Base-by-base conservation (phyloP, 1,140 invertebrate species). In the Gryon sp. region DNA sequence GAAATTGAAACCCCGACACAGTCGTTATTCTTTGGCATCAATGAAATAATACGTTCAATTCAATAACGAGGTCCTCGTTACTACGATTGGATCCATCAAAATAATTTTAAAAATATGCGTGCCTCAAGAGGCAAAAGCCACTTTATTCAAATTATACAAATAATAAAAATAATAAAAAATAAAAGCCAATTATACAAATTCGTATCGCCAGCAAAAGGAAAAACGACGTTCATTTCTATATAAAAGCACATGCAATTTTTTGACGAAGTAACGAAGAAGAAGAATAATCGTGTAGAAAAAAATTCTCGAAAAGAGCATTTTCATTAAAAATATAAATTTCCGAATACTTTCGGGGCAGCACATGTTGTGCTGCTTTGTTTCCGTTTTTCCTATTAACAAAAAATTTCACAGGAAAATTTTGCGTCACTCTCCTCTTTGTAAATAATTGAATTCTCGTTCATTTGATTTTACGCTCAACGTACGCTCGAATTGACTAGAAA, bases 21-120 rank as follows among this genome's bases (percentile, higher is more conserved):
- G 81, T 80, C 80, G 81, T 79, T 65, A 78, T 80, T 78, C 76
- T 80, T 83, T 84, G 80, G 82, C 79, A 68, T 53, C 78, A 69
- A 83, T 79, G 76, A 72, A 80, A 55, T 60, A 70, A 72, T 77
- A 55, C 46, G 30, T 12, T n/a, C 24, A 52, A 69, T 59, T 46
- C 62, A 28, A 12, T 2, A 0, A 5, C 16, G n/a, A 4, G 22
- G 18, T 46, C 28, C 43, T 50, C 78, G 80, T 79, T 75, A 63
- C 75, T 19, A 68, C 66, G 74, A 79, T 76, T 78, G 77, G 63
- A 40, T 46, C 66, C 68, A 59, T 76, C 76, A 80, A 83, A 79
- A 80, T 77, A 70, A 55, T 70, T 80, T 70, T 76, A 7, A n/a
- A n/a, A n/a, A n/a, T n/a, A n/a, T n/a, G n/a, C n/a, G n/a, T n/a